Evolutionary conservation across 1,140 invertebrate genomes (phyloP), one percentile per base, ranked within the genome.

Genomic region (Aphidius ervi): DNA sequence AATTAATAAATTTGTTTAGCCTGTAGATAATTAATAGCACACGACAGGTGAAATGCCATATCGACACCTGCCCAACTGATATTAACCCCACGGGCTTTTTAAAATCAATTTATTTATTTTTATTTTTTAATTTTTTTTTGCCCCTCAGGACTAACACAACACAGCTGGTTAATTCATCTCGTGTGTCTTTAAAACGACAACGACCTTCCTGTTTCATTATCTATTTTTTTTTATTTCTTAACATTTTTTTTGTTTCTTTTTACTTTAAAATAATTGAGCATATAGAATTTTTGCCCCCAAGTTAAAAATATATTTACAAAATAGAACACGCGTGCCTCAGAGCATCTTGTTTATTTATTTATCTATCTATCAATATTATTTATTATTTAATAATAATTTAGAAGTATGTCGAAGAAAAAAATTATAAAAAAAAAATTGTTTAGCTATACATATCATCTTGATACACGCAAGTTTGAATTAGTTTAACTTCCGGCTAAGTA

Each of bases 31-130:
- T 64, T 60, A 58, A 61, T 67, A 46, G 57, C 59, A 20, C 23
- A 31, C 43, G 64, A 64, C 74, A 76, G 74, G 71, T 76, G 74
- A 68, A 65, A 63, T 59, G 68, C 67, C 46, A 67, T 64, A 66
- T 68, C 63, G 67, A 67, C 74, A 76, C 70, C 74, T 76, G 75
- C 67, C 65, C 60, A 68, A 46, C 42, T 16, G n/a, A 41, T 69
- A 65, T 42, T 46, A 43, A 62, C 73, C 64, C 55, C 55, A 8
- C 16, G 37, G 60, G 54, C 16, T 10, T n/a, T 31, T 8, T 39
- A 20, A 39, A 9, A 48, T 55, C 23, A 31, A 31, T 31, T 31
- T 31, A 31, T 31, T 31, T 31, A 31, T 31, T 3, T 31, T 31
- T 31, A 31, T 31, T 31, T 46, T n/a, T 49, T 16, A 16, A 16